Conservation (phyloP, 2,797 vertebrate genomes). For the Sus cebifrons region DNA sequence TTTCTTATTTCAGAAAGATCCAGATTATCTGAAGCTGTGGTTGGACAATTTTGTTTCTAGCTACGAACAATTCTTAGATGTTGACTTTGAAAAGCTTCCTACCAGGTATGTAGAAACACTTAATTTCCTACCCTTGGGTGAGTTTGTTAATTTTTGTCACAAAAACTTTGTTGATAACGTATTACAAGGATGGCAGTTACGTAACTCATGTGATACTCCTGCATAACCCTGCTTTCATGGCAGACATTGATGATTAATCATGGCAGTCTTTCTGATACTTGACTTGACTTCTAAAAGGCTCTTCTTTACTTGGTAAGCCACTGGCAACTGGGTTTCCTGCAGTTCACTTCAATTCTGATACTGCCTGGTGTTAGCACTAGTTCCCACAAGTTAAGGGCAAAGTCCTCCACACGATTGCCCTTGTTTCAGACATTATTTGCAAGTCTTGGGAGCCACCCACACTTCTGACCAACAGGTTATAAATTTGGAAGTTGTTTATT, state of each 20-base stretch:
- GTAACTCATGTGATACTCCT: background rate
- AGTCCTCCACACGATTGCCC: background rate
- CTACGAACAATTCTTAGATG: constrained; percentile 97
- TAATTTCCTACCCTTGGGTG: constrained; percentile 52
- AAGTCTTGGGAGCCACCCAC: background rate
- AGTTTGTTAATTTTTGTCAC: constrained; percentile 66
- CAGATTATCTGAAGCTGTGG: constrained; percentile 98
- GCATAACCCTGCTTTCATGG: background rate
- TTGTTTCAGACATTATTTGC: background rate
- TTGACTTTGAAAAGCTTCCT: constrained; percentile 98
- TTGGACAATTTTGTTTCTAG: constrained; percentile 98
- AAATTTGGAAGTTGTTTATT: constrained; percentile 32
- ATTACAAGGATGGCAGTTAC: background rate
- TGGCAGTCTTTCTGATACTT: constrained; percentile 39
- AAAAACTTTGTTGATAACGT: constrained; percentile 29
- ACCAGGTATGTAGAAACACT: constrained; percentile 93
- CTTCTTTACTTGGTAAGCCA: background rate
- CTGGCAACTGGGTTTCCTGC: constrained; percentile 3
- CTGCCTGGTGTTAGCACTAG: background rate
- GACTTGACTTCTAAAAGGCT: constrained; percentile 15
- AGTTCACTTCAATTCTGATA: constrained; percentile 36
- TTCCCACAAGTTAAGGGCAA: background rate
- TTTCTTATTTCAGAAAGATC: constrained; percentile 94
- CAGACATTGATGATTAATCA: constrained; percentile 34
- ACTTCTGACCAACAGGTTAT: background rate